Evolutionary conservation across 2,888 invertebrate genomes (phyloP), one percentile per base, ranked within the genome.

Genomic region (Sesamia inferens): DNA sequence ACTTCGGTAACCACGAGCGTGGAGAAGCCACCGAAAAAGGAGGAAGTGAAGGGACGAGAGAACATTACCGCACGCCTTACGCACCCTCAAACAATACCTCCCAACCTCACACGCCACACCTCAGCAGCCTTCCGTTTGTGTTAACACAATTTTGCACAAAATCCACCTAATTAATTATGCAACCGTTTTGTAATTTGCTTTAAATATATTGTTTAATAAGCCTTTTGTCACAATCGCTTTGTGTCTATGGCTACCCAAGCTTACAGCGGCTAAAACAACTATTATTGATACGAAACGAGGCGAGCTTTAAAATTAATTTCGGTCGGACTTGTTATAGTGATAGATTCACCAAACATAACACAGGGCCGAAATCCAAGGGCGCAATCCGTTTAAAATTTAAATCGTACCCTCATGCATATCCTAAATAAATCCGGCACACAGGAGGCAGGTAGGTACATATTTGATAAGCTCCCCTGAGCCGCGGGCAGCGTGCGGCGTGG

Each of bases 301-400:
- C 85, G 81, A 88, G 92, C 91, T 92, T 92, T 92, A 90, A 93
- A 93, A 94, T 87, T 87, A 87, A 87, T 87, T 90, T 90, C 74
- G 84, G 79, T 67, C 78, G 82, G 82, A 82, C 87, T 82, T 84
- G 88, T 88, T 89, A 92, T 94, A 94, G 94, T 95, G 93, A 96
- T 96, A 95, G 95, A 94, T 95, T 93, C 93, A 91, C 93, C 90
- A 93, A 94, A 93, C 93, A 94, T 90, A 94, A 94, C 93, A 93
- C 92, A 90, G 92, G 91, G 90, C 92, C 89, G 89, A 92, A 94
- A 94, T 94, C 94, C 95, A 95, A 96, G 95, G 96, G 95, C 94
- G 92, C 95, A 95, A 95, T 96, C 95, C 96, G 94, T 96, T 96
- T 95, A 96, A 96, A 96, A 96, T 96, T 96, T 96, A 95, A 96